These are phyloP conservation scores for Takifugu flavidus DNA, from an alignment of 2,113 vertebrate genomes.

Conservation along the genomic window DNA sequence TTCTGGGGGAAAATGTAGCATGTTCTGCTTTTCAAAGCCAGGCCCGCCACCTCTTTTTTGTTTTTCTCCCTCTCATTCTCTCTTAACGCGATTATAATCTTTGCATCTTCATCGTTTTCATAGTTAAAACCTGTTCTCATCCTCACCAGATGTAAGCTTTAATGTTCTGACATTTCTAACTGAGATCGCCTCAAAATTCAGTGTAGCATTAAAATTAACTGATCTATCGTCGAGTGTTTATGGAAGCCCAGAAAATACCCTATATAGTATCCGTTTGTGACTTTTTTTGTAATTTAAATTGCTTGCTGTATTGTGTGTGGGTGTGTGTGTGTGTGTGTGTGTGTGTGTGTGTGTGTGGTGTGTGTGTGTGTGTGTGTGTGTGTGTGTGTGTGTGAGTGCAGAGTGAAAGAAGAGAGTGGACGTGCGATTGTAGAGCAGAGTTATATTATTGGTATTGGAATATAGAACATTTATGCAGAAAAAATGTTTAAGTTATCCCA, in stretches of 20 bases:
- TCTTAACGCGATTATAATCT: slow-evolving; percentile 69
- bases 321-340: slow-evolving; percentile 4
- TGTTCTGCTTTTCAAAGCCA: slow-evolving; percentile 75
- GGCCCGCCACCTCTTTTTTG: slow-evolving; percentile 49
- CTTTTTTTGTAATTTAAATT: slow-evolving; percentile 74
- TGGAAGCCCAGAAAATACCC: slow-evolving; percentile 71
- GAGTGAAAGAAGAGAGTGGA: slow-evolving; percentile 66
- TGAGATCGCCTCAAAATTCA: slow-evolving; percentile 83
- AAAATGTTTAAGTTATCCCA: slow-evolving; percentile 73
- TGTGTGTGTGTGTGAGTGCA: not conserved
- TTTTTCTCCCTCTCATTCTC: slow-evolving; percentile 41
- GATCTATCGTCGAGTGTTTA: slow-evolving; percentile 79
- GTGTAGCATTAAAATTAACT: slow-evolving; percentile 80
- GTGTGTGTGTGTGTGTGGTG: slow-evolving; percentile 1
- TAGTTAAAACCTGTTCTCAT: slow-evolving; percentile 59
- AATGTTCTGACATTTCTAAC: slow-evolving; percentile 84
- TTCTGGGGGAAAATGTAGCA: slow-evolving; percentile 72
- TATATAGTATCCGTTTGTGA: slow-evolving; percentile 79
- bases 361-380: slow-evolving; percentile 26
- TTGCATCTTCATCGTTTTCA: slow-evolving; percentile 61
- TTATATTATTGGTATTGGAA: slow-evolving; percentile 78
- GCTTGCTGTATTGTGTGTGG: slow-evolving; percentile 80
- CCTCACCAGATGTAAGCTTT: slow-evolving; percentile 89
- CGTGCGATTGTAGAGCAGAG: slow-evolving; percentile 81
- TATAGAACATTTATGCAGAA: slow-evolving; percentile 79